Conservation (phyloP, 2,888 invertebrate species). For the Anarsia innoxiella region DNA sequence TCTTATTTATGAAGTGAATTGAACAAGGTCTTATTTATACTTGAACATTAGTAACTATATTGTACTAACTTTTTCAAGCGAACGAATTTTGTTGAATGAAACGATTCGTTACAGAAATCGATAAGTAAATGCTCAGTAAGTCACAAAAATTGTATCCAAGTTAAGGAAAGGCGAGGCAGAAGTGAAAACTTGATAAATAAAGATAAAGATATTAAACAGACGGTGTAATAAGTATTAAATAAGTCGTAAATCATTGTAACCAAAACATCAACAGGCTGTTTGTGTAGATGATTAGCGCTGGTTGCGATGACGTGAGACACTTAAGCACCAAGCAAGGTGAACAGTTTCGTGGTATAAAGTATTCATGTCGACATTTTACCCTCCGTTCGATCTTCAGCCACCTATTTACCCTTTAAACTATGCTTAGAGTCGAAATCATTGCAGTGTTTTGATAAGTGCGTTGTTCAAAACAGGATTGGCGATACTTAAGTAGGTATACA, state of each 20-base stretch:
- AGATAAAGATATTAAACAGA: no score
- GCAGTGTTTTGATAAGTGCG: constrained; percentile 18
- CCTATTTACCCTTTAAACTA: constrained; percentile 22
- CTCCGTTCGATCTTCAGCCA: neutral
- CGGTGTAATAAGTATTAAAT: no score
- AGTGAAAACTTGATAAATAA: no score
- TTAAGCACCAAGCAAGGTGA: constrained; percentile 45
- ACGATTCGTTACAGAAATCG: neutral
- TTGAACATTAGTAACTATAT: no score
- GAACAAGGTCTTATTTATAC: no score
- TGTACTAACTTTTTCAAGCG: no score
- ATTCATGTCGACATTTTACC: neutral
- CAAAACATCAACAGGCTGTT: constrained; percentile 28
- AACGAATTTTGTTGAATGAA: neutral
- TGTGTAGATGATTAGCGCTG: constrained; percentile 46
- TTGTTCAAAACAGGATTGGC: constrained; percentile 26
- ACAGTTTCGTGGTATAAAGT: constrained; percentile 43
- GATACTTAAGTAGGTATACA: constrained; percentile 19
- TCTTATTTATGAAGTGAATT: no score
- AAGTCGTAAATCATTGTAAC: constrained; percentile 7
- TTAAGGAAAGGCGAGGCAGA: no score
- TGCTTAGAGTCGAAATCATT: constrained; percentile 16
- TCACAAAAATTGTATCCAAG: no score
- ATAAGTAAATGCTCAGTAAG: neutral
- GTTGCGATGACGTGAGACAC: constrained; percentile 47